These are phyloP conservation scores for Cydia pomonella DNA, from an alignment of 1,140 invertebrate species.

Conservation along the genomic window DNA sequence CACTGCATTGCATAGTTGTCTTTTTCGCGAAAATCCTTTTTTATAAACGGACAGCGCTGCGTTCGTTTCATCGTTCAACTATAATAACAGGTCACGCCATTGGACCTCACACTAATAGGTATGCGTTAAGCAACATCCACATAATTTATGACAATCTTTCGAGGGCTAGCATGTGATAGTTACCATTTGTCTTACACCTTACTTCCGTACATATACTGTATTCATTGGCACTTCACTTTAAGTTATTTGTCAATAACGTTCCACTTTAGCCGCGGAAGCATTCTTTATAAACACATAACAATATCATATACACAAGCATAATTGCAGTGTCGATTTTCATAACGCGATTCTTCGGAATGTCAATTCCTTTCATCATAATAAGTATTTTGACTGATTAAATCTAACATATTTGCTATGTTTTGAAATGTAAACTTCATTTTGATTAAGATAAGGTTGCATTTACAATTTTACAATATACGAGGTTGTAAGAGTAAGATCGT, in stretches of 20 bases:
- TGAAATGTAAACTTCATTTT: background rate
- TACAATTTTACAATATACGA: background rate
- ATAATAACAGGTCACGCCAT: background rate
- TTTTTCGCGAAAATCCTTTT: no score
- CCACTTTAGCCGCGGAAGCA: background rate
- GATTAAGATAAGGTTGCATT: background rate
- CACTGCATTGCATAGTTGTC: no score
- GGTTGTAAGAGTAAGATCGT: background rate
- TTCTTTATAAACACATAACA: background rate
- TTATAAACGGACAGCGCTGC: background rate
- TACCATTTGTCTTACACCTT: background rate
- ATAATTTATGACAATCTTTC: background rate
- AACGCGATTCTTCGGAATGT: background rate
- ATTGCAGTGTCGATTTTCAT: constrained; percentile 6
- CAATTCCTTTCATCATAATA: background rate
- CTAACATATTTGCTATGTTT: background rate
- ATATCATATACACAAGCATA: constrained; percentile 7
- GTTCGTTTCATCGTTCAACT: background rate
- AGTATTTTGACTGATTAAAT: background rate
- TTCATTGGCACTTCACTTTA: background rate
- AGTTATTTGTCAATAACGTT: background rate
- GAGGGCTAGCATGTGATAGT: background rate
- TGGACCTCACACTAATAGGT: background rate
- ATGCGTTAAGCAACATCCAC: background rate
- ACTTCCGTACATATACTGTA: background rate